Evolutionary conservation across 2,113 vertebrate species (phyloP).

Genomic region (Eidolon helvum): DNA sequence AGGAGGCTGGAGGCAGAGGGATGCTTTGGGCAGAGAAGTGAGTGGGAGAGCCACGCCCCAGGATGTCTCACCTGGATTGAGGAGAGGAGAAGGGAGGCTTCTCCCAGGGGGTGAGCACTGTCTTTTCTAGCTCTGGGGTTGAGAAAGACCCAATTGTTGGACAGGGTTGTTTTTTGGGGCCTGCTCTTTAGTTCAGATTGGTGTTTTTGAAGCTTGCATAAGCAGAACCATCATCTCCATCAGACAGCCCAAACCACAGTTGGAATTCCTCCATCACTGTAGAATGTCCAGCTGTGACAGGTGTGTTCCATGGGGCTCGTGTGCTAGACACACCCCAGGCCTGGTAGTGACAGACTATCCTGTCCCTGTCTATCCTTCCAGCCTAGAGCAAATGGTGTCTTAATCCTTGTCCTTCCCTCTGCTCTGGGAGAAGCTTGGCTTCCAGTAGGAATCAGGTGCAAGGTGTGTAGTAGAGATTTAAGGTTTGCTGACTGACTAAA

Average conservation of each 20-base stretch:
- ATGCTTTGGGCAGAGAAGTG: background rate
- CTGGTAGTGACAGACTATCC: background rate
- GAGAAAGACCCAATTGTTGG: background rate
- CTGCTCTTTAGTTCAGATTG: background rate
- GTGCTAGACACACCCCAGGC: background rate
- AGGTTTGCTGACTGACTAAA: background rate
- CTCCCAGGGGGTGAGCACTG: background rate
- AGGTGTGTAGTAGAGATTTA: background rate
- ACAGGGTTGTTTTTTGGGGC: background rate
- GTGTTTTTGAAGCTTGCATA: background rate
- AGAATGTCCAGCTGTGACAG: background rate
- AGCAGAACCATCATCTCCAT: background rate
- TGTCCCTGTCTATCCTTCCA: background rate
- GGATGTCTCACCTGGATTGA: background rate
- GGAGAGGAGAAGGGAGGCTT: background rate
- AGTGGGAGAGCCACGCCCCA: background rate
- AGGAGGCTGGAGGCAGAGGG: background rate
- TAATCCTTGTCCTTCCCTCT: background rate
- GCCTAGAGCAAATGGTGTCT: background rate
- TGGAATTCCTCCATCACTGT: background rate
- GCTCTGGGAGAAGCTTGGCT: slow-evolving; percentile 5
- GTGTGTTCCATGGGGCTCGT: background rate
- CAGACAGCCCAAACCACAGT: background rate
- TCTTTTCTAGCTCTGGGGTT: background rate
- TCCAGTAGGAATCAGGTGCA: background rate